phyloP scores from a whole-genome alignment of 2,113 vertebrate species.

The Gallinago paraguaiae region DNA sequence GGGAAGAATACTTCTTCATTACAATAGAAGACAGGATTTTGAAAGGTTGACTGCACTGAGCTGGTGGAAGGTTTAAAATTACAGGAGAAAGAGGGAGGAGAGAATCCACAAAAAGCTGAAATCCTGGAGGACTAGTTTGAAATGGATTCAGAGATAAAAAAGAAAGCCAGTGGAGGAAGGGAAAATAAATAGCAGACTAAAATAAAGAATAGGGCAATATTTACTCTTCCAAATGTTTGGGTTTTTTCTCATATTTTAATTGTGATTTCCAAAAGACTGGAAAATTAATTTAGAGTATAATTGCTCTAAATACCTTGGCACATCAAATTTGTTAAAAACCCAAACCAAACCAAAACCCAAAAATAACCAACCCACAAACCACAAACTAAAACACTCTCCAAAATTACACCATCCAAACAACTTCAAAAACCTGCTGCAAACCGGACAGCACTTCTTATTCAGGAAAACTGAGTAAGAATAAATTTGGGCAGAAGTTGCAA shows the following conservation, averaged over 20 bases:
- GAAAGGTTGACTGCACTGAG: neutral
- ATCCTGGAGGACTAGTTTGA: neutral
- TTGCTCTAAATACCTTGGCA: neutral
- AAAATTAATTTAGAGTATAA: neutral
- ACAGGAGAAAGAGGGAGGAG: neutral
- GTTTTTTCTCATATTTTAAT: neutral
- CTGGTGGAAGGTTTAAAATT: neutral
- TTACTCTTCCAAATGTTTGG: neutral
- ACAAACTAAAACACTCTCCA: neutral
- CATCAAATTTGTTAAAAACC: neutral
- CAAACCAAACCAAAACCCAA: neutral
- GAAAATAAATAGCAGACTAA: neutral
- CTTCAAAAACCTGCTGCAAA: neutral
- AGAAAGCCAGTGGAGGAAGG: neutral
- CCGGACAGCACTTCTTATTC: neutral
- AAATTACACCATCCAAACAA: neutral
- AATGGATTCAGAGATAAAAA: conserved; percentile 28
- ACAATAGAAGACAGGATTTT: neutral
- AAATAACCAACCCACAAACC: neutral
- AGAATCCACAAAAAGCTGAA: neutral
- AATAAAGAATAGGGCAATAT: neutral
- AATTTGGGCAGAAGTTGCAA: neutral
- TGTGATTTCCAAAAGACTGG: neutral
- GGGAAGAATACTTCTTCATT: neutral
- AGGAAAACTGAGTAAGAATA: neutral